Evolutionary conservation across 2,888 invertebrate genomes (phyloP).

Genomic region (Lasioglossum leucozonium): DNA sequence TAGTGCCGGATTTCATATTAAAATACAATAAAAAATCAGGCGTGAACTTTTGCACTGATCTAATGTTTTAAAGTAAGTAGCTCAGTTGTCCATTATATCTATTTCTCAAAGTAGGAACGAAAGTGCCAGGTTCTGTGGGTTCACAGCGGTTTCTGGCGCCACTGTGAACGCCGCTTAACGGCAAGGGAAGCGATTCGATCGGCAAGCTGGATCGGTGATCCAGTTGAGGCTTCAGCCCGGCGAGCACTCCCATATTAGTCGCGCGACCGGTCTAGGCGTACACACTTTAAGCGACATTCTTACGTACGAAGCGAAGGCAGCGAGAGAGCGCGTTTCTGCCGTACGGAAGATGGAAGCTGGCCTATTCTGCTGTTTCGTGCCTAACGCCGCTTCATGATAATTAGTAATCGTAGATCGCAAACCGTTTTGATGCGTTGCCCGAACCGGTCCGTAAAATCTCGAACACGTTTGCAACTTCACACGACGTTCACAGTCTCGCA

Average conservation of each 20-base stretch:
- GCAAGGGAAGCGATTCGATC: constrained; percentile 64
- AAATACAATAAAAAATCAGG: too few relatives aligned
- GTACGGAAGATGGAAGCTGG: constrained; percentile 34
- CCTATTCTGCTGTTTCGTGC: constrained; percentile 40
- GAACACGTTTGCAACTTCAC: too few relatives aligned
- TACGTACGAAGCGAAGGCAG: constrained; percentile 58
- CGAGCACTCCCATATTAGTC: constrained; percentile 78
- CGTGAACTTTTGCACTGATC: too few relatives aligned
- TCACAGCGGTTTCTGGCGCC: neutral
- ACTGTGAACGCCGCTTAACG: constrained; percentile 51
- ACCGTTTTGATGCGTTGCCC: constrained; percentile 17
- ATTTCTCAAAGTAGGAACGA: neutral
- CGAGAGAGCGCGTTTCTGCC: constrained; percentile 48
- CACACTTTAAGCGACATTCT: constrained; percentile 69
- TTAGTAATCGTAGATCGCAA: constrained; percentile 78
- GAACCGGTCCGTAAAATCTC: too few relatives aligned
- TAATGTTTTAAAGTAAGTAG: too few relatives aligned
- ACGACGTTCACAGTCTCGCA: too few relatives aligned
- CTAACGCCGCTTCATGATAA: constrained; percentile 75
- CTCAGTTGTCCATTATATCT: neutral
- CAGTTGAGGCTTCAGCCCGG: constrained; percentile 77
- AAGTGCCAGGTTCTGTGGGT: neutral
- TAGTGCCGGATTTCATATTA: too few relatives aligned
- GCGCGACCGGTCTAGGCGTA: constrained; percentile 80
- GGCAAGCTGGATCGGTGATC: constrained; percentile 70